Conservation (phyloP, 2,113 vertebrate species). For the Sander vitreus region DNA sequence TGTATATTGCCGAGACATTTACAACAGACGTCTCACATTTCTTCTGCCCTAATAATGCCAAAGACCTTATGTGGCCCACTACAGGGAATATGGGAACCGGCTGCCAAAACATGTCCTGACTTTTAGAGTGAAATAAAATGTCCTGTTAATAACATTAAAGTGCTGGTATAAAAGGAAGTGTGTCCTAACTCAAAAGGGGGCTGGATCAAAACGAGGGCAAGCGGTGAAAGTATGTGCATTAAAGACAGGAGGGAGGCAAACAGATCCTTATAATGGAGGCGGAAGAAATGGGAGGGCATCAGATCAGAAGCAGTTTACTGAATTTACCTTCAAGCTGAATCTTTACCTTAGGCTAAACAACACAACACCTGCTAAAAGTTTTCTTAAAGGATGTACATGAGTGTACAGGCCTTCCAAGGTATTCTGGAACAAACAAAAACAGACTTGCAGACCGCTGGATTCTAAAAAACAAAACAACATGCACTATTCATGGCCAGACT, state of each 20-base stretch:
- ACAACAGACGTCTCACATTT: conserved; percentile 75
- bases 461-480: conserved; percentile 84
- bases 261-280: conserved; percentile 27
- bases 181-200: conserved; percentile 44
- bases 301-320: conserved; percentile 61
- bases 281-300: conserved; percentile 53
- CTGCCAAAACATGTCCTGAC: conserved; percentile 69
- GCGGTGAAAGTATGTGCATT: conserved; percentile 48
- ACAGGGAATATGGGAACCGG: conserved; percentile 32
- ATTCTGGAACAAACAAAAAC: conserved; percentile 79
- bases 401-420: conserved; percentile 72
- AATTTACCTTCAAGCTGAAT: conserved; percentile 72
- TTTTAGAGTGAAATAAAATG: conserved; percentile 79
- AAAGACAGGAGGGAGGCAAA: conserved; percentile 49
- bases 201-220: conserved; percentile 61
- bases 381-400: conserved; percentile 77
- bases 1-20: conserved; percentile 79
- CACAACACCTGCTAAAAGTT: conserved; percentile 77
- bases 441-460: conserved; percentile 79
- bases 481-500: conserved; percentile 84
- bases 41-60: conserved; percentile 71
- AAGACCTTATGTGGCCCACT: conserved; percentile 57
- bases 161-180: conserved; percentile 53
- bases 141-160: conserved; percentile 76
- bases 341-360: conserved; percentile 79